These are phyloP conservation scores for Ceyx margarethae DNA, from an alignment of 2,113 vertebrate species.

Conservation along the genomic window DNA sequence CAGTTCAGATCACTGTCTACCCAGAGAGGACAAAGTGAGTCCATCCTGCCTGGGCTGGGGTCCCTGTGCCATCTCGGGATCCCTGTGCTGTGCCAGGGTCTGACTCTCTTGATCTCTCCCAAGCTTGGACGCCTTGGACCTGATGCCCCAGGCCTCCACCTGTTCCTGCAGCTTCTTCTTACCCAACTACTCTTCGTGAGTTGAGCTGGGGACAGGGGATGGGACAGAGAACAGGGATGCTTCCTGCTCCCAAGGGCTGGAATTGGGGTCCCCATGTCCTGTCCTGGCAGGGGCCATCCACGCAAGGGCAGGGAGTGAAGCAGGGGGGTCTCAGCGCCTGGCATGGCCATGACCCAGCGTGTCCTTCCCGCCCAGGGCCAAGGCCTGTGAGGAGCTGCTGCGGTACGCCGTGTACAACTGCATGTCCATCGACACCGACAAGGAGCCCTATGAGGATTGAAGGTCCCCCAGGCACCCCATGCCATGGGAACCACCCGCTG, in stretches of 20 bases:
- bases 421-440: slow-evolving; percentile 93
- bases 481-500: fast-evolving
- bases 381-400: slow-evolving; percentile 91
- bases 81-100: background rate
- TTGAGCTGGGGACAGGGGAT: background rate
- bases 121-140: slow-evolving; percentile 83
- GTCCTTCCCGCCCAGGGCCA: slow-evolving; percentile 75
- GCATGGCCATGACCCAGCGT: fast-evolving
- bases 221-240: background rate
- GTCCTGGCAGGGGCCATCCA: background rate
- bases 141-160: slow-evolving; percentile 91
- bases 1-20: slow-evolving; percentile 88
- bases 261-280: background rate
- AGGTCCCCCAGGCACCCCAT: fast-evolving
- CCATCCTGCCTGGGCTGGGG: fast-evolving
- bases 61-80: background rate
- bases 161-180: slow-evolving; percentile 90
- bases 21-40: slow-evolving; percentile 86
- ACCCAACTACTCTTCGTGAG: slow-evolving; percentile 90
- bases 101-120: background rate
- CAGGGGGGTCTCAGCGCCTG: fast-evolving
- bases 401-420: slow-evolving; percentile 97
- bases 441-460: slow-evolving; percentile 88
- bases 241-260: background rate
- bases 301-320: background rate